Evolutionary conservation across 2,113 vertebrate genomes (phyloP).

Genomic region (Planiliza haematocheilus): DNA sequence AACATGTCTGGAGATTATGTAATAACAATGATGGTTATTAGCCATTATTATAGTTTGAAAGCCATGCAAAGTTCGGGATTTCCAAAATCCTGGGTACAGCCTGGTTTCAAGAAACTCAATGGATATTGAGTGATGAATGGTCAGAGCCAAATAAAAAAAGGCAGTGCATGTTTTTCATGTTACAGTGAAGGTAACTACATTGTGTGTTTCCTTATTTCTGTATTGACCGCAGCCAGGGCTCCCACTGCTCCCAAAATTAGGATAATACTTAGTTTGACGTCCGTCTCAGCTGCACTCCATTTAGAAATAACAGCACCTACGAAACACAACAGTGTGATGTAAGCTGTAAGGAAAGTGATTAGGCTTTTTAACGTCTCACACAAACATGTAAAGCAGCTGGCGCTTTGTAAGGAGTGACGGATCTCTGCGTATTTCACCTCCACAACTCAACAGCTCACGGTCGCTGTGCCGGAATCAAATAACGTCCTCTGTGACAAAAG

Average conservation of each 20-base stretch:
- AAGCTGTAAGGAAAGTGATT: too few species aligned
- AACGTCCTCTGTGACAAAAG: conserved; percentile 3
- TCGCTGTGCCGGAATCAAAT: conserved; percentile 1
- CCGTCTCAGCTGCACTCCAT: background rate
- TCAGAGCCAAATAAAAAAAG: too few species aligned
- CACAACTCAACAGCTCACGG: background rate
- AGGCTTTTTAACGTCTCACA: background rate
- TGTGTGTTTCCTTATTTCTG: background rate
- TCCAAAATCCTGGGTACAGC: too few species aligned
- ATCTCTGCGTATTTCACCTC: background rate
- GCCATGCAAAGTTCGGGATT: too few species aligned
- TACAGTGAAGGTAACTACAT: background rate
- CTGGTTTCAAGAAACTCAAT: too few species aligned
- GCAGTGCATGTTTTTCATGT: too few species aligned
- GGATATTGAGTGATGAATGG: too few species aligned
- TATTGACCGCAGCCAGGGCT: conserved; percentile 3
- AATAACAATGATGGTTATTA: too few species aligned
- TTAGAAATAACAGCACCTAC: conserved; percentile 5
- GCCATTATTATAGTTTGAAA: too few species aligned
- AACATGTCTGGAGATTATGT: too few species aligned
- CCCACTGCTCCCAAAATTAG: background rate
- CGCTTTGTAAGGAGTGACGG: background rate
- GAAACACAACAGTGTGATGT: background rate
- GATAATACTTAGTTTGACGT: conserved; percentile 5
- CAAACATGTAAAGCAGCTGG: conserved; percentile 21